Evolutionary conservation across 2,888 invertebrate genomes (phyloP), one percentile per base, ranked within the genome.

Genomic region (Rhaphigaster nebulosa): DNA sequence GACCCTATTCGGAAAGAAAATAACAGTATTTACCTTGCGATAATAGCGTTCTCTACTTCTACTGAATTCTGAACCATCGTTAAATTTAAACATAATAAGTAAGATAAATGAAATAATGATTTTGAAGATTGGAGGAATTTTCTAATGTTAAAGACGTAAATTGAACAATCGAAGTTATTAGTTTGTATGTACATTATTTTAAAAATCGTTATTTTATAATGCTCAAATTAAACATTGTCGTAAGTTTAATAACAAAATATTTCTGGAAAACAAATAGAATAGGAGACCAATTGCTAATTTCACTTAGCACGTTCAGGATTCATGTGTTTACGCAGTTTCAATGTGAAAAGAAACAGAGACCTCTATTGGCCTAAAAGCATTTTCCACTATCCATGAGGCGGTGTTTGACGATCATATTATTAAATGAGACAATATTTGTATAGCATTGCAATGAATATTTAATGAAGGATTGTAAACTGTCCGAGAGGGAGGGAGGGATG

Each of bases 281-380:
- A 38, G 70, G 23, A 76, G n/a, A 38, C 70, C 1, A 29, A 76
- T 70, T 70, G 70, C 29, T 18, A 70, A 12, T 29, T 6, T 29
- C 70, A 70, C 38, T 76, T 38, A 38, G 38, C 3, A 38, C 70
- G 8, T n/a, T 38, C 34, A 20, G 70, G 23, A 76, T 76, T 76
- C 70, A 76, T 76, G 70, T 76, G 70, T 76, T 76, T 76, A 76
- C 70, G 60, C 70, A 38, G 70, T 76, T 34, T 38, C 12, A 70
- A 23, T 38, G 70, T 38, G 70, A 76, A 38, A 76, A 76, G 34
- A 76, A 76, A 76, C 70, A 76, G 70, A 76, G 20, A 20, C 38
- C 34, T 76, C 70, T 76, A 38, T 76, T 23, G 70, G 70, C 38
- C 38, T 76, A 38, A 76, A 76, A 76, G 70, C 70, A 38, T 76